Base-by-base conservation (phyloP, 2,888 invertebrate genomes). In the Falcaria lacertinaria region DNA sequence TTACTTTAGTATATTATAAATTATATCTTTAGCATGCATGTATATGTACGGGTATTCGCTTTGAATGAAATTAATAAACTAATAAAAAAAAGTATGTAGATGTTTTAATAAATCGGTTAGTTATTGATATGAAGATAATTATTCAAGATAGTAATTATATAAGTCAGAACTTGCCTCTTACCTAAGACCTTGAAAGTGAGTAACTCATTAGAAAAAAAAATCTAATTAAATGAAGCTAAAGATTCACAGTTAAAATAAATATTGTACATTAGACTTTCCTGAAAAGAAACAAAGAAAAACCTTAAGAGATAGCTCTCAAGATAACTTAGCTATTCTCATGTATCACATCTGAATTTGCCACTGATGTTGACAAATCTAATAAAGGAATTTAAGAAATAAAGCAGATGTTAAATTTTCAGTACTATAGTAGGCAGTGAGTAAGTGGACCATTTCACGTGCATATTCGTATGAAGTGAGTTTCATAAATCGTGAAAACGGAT, bases 391-490 rank as follows among this genome's bases (percentile, higher is more conserved):
- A 11, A 11, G 28, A 28, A 11, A 28, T 28, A 28, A 28, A 41
- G 32, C 38, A n/a, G n/a, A n/a, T n/a, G 41, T 43, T 36, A 45
- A 35, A 28, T 41, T 46, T 41, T 34, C 43, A 35, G 15, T 22
- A 35, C 35, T 39, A 42, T 46, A 53, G 48, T 44, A 43, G 45
- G 45, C 46, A 46, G 48, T 44, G 45, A 47, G 45, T 48, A 46
- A 43, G 47, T 41, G 49, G 39, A 52, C 52, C 47, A 55, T 57
- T 57, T 61, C 56, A 58, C 57, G 54, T 50, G 54, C 55, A 54
- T 58, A 56, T 57, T 50, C 48, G 47, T 48, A 50, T 60, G 54
- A 60, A 52, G 43, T 45, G 48, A 41, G 39, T 42, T 39, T 42
- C 39, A 52, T 56, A 56, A 52, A 53, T 56, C 53, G 39, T 32